phyloP scores from a whole-genome alignment of 2,797 vertebrate species.

The Tauraco hartlaubi region DNA sequence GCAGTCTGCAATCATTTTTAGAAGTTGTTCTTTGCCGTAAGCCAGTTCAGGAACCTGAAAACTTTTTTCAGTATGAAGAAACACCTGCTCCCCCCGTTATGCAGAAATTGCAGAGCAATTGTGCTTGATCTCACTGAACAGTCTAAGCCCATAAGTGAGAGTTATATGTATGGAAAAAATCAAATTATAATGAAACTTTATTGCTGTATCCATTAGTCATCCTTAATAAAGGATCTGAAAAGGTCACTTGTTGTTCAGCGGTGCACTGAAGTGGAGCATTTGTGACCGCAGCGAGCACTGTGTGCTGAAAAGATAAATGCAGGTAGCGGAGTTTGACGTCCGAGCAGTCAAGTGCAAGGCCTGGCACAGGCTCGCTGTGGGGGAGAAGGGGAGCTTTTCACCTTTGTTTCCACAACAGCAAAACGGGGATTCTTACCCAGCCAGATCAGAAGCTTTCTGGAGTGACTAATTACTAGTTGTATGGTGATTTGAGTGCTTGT shows the following conservation, averaged over 20 bases:
- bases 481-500: conserved; percentile 64
- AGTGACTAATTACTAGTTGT: conserved; percentile 70
- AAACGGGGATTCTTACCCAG: conserved; percentile 24
- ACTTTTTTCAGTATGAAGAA: not conserved
- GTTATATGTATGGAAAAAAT: not conserved
- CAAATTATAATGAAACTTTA: conserved; percentile 60
- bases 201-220: conserved; percentile 67
- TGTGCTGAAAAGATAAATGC: conserved; percentile 39
- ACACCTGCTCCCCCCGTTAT: not conserved
- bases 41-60: not conserved
- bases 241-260: conserved; percentile 67
- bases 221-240: conserved; percentile 59
- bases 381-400: conserved; percentile 49
- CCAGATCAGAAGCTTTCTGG: conserved; percentile 66
- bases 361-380: conserved; percentile 11
- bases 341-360: conserved; percentile 28
- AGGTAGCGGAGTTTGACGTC: conserved; percentile 22
- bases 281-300: conserved; percentile 32
- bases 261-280: conserved; percentile 48
- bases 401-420: conserved; percentile 65
- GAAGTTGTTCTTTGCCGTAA: not conserved
- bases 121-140: not conserved
- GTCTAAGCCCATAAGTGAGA: not conserved
- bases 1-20: not conserved
- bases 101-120: not conserved